Base-by-base conservation (phyloP, 2,113 vertebrate species). In the Neotoma lepida region DNA sequence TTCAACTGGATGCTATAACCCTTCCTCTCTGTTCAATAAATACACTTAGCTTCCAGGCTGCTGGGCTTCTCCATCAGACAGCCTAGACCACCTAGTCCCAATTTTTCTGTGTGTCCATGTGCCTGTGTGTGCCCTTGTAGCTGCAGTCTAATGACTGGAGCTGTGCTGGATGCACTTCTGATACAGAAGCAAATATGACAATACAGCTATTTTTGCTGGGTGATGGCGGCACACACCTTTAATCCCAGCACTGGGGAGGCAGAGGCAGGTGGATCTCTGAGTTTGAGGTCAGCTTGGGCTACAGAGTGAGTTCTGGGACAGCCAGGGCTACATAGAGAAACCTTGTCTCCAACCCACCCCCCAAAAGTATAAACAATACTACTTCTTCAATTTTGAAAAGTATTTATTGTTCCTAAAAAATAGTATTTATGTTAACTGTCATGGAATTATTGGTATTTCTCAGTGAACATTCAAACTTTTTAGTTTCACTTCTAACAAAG, bases 401-500 rank as follows among this genome's bases (percentile, higher is more conserved):
- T 18, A 87, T 30, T 84, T 78, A 68, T 39, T 14, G 64, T 86
- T 86, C 46, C 73, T 96, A 54, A 92, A 95, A 94, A 81, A 61
- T 26, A 44, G 33, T 77, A 81, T 80, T 87, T 92, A 58, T 74
- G 13, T 89, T 96, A 89, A 71, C 10, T 46, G 63, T 82, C 30
- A 86, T n/a, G 13, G 30, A 73, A 89, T 94, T 95, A 87, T 12
- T 80, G 28, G 9, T 63, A 49, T 49, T 88, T 89, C 88, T 94
- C 76, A 92, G 44, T 80, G 71, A 76, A 58, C 73, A 94, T 58
- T 80, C 73, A 64, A 66, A 77, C 54, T 64, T 71, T 84, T 91
- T 63, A 33, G 28, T 73, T 96, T 90, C 86, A 89, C 81, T 95
- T 89, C 30, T 94, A 85, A 64, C 15, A 77, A 85, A 80, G 90